Conservation (phyloP, 2,113 vertebrate species). For the Istiophorus platypterus region DNA sequence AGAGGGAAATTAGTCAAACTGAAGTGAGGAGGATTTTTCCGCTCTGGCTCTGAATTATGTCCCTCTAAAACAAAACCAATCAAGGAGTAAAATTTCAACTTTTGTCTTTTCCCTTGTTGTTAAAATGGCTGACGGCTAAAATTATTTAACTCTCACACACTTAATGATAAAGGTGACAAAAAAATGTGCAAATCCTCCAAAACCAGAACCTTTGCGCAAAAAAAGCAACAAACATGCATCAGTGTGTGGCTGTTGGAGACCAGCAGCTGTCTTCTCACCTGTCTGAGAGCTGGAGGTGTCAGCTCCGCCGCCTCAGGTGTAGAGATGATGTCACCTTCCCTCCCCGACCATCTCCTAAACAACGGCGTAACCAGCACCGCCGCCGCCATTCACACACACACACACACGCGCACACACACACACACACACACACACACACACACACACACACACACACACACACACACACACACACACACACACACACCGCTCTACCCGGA, state of each 20-base stretch:
- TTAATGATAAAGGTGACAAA: conserved; percentile 22
- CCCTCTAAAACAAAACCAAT: no score
- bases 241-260: not conserved
- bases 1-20: no score
- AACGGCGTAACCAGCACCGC: conserved; percentile 15
- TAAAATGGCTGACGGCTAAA: not conserved
- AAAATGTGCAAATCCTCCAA: not conserved
- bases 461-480: conserved; percentile 11
- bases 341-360: conserved; percentile 32
- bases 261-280: conserved; percentile 75
- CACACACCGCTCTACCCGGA: conserved; percentile 23
- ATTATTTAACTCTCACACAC: not conserved
- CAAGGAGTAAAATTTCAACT: not conserved
- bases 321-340: conserved; percentile 74
- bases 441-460: conserved; percentile 21
- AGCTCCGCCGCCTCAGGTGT: conserved; percentile 78
- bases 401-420: conserved; percentile 12
- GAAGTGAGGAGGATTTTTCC: no score
- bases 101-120: no score
- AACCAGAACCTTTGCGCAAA: not conserved
- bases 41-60: no score
- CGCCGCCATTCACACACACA: conserved; percentile 9
- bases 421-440: conserved; percentile 15
- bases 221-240: not conserved
- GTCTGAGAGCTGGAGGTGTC: conserved; percentile 75